Base-by-base conservation (phyloP, 2,113 vertebrate genomes). In the Nipponia nippon region DNA sequence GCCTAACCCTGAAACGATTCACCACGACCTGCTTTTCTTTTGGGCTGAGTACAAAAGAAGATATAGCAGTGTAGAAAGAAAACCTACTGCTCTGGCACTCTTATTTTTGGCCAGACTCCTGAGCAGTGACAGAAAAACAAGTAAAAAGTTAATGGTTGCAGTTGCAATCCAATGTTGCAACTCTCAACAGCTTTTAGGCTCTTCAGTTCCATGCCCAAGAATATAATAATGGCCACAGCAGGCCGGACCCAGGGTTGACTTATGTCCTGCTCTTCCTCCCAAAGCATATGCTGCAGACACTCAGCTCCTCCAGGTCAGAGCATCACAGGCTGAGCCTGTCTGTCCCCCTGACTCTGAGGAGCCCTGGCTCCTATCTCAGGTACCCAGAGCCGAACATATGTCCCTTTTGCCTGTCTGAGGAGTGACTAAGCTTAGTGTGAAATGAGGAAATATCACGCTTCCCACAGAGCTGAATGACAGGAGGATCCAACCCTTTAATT, bases 401-500 rank as follows among this genome's bases (percentile, higher is more conserved):
- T 93, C 83, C 52, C n/a, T 89, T 78, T 93, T 91, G 56, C 40
- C 47, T 93, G 40, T 91, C 81, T 82, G 65, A 93, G 63, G 42
- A 95, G 36, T 86, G 87, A 96, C 87, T 93, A 95, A 96, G 59
- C 65, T 67, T 83, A 71, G 80, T 56, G 55, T 3, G 10, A 95
- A 97, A 90, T 0, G 5, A 86, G 65, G 90, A 96, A 95, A 78
- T 94, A 93, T 75, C 88, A 89, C 38, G 62, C 83, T 90, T 95
- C 90, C 90, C 65, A 97, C 86, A 66, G 85, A 90, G 55, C 66
- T 82, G 69, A 96, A 66, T 82, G 90, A 93, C 90, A 96, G 78
- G 47, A 91, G 36, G 70, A 93, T 87, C 73, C 78, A 91, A 55
- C 23, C 32, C 70, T 94, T 79, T 95, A 91, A 87, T 94, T 90